Evolutionary conservation across 2,113 vertebrate genomes (phyloP), one percentile per base, ranked within the genome.

Genomic region (Bolborhynchus lineola): DNA sequence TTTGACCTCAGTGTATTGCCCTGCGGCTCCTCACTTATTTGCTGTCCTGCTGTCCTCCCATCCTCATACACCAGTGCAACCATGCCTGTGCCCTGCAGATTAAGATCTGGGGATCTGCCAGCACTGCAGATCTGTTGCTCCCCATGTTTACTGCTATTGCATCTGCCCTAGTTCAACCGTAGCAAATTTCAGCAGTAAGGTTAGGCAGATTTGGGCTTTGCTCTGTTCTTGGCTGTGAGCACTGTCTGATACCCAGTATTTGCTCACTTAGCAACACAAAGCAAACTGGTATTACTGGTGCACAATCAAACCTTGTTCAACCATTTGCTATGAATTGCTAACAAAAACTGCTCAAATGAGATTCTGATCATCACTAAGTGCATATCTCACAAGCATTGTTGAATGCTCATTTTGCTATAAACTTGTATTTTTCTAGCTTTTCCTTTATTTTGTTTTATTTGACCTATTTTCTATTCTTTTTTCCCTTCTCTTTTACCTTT

Each of bases 61-160:
- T 49, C 52, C 11, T 76, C 33, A n/a, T 33, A 25, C 41, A 68
- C 29, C 15, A 21, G 7, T 29, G 24, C 29, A 49, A 16, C 21
- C 28, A 14, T 2, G 0, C 23, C 53, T 55, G 29, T 37, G 25
- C 11, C 9, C 33, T 26, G 1, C 11, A 13, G 37, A 25, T 50
- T 64, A 59, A 52, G 20, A 26, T 39, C 10, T 70, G 44, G 13
- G 41, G 31, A 82, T 9, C 21, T 42, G 55, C 26, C 46, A 63
- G 64, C 11, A 12, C 31, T 44, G 29, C 46, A 81, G 42, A 94
- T 16, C 42, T 82, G 15, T 49, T 60, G 29, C 16, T 62, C 37
- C 10, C 57, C 16, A 2, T 1, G 2, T 44, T 65, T 1, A 0
- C 33, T 57, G 24, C 39, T 28, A 5, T 8, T 44, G 11, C 26